Percentiles rank a stretch among this genome's conserved stretches.
Evolutionary conservation across 2,888 invertebrate genomes (phyloP).

Genomic region (Athalia circularis): DNA sequence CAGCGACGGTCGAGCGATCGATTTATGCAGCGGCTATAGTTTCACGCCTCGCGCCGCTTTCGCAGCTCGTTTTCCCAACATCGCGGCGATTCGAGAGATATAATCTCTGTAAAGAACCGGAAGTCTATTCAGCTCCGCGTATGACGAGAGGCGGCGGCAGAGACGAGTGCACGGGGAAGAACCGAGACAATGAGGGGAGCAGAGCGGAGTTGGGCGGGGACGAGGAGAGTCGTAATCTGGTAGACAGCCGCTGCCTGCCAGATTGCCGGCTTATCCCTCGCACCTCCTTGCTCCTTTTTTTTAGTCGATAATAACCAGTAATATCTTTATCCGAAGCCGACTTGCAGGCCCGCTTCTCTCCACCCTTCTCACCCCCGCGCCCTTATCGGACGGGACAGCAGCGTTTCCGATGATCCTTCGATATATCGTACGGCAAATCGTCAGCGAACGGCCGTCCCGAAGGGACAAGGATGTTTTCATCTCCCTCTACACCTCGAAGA

Average conservation of each 20-base stretch:
- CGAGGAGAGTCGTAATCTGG: slow-evolving; percentile 38
- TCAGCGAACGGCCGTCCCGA: no score
- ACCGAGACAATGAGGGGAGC: not conserved
- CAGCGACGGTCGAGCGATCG: not conserved
- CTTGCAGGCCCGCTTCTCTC: not conserved
- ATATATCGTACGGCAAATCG: slow-evolving; percentile 8
- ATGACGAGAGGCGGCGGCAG: not conserved
- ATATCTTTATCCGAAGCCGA: slow-evolving; percentile 34
- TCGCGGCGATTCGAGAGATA: no score
- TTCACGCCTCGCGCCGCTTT: no score
- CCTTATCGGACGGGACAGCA: not conserved
- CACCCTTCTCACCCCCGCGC: not conserved
- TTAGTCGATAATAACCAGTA: slow-evolving; percentile 41
- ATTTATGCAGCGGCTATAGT: not conserved
- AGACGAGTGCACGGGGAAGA: not conserved
- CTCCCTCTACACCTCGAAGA: no score
- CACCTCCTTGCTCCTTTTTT: slow-evolving; percentile 30
- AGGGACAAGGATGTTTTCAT: no score
- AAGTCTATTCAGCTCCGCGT: not conserved
- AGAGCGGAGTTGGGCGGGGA: no score
- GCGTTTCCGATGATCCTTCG: slow-evolving; percentile 2
- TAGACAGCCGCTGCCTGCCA: slow-evolving; percentile 41
- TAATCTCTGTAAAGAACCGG: no score
- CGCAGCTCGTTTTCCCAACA: no score
- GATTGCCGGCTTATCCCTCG: slow-evolving; percentile 43